Percentiles rank a stretch among this genome's conserved stretches.
Evolutionary conservation across 2,888 invertebrate genomes (phyloP).

Genomic region (Lycophotia porphyrea): DNA sequence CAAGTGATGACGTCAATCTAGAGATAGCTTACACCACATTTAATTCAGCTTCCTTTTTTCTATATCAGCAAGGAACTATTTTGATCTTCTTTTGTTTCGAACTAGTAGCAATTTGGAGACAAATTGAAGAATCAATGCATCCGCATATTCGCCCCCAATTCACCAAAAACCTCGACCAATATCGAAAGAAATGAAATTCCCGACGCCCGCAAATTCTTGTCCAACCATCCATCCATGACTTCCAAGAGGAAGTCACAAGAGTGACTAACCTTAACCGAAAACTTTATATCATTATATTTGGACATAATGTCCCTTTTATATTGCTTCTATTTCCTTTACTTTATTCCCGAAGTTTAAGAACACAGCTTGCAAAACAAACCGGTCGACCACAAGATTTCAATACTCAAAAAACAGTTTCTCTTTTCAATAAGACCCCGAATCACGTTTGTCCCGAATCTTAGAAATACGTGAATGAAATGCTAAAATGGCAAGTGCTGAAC

Average conservation of each 20-base stretch:
- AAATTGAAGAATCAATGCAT: not conserved
- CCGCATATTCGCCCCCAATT: not conserved
- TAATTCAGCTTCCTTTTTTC: not conserved
- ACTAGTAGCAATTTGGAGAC: not conserved
- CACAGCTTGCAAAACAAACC: conserved; percentile 46
- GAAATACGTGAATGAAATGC: conserved; percentile 59
- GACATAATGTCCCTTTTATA: not conserved
- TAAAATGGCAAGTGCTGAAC: conserved; percentile 27
- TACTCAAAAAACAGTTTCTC: conserved; percentile 49
- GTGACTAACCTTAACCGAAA: not conserved
- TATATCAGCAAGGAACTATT: not conserved
- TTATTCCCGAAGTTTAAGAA: conserved; percentile 28
- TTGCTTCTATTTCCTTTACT: not conserved
- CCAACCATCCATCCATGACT: not conserved
- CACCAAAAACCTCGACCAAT: not conserved
- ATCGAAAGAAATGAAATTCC: not conserved
- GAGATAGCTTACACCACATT: not conserved
- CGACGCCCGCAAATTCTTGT: not conserved
- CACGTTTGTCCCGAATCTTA: conserved; percentile 56
- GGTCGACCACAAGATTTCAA: conserved; percentile 52
- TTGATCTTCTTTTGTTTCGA: not conserved
- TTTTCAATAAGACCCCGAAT: conserved; percentile 55
- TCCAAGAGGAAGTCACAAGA: no score
- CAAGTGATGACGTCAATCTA: not conserved
- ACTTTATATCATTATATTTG: conserved; percentile 15